Base-by-base conservation (phyloP, 2,113 vertebrate genomes). In the Athene noctua region DNA sequence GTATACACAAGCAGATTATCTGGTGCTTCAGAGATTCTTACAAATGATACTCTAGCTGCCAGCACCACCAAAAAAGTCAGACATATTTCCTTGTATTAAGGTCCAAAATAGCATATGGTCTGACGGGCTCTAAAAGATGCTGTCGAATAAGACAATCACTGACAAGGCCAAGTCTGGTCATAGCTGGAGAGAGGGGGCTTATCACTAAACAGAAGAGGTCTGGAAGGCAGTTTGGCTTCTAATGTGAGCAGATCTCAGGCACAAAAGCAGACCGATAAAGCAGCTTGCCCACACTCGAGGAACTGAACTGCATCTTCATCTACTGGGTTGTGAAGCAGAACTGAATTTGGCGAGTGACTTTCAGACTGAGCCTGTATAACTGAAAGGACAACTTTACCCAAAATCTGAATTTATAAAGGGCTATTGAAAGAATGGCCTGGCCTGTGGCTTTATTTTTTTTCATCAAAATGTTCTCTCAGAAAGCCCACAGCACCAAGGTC, bases 341-440 rank as follows among this genome's bases (percentile, higher is more conserved):
- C 18, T 80, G 34, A 61, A 57, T 54, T 78, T 40, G 20, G 22
- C 0, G 0, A 72, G 6, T 58, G 40, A 71, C 40, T 88, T 72
- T 29, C 47, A 72, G 46, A 67, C 10, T 46, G 47, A 80, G 58
- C 17, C 71, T 62, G 6, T 40, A 10, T 22, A 59, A 38, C 5
- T 51, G 42, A 42, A 81, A 81, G 10, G 9, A 42, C 2, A 13
- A 20, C 10, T 90, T 85, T 61, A 74, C 32, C 34, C n/a, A 62
- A 74, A 30, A 42, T 34, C 30, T 79, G 26, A 51, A 36, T 72
- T 77, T 86, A 75, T 22, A 86, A 77, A 54, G 21, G 22, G 6
- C 32, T 75, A 32, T 85, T 86, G 74, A 85, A 96, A 90, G 21
- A 91, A 42, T 52, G 55, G 42, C 25, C 67, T 89, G 21, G 15